Evolutionary conservation across 2,797 vertebrate genomes (phyloP).

Genomic region (Spondyliosoma cantharus): DNA sequence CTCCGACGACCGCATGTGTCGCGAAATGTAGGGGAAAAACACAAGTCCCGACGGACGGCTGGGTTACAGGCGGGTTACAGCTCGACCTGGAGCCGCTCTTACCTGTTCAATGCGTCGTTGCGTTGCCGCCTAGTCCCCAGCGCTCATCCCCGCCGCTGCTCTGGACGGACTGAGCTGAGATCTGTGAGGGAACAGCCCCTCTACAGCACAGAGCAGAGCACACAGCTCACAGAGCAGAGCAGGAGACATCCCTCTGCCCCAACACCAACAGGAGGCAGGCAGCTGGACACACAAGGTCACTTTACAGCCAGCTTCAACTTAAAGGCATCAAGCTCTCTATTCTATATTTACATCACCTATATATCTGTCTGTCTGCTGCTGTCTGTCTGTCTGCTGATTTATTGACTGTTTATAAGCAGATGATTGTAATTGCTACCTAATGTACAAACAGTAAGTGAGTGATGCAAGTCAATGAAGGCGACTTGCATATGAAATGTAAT

Average conservation of each 20-base stretch:
- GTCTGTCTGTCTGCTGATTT: too few relatives aligned
- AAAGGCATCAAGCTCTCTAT: neutral
- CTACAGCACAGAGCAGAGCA: slow-evolving; percentile 34
- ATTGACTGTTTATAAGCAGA: too few relatives aligned
- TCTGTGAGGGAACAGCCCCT: slow-evolving; percentile 74
- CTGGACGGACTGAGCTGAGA: slow-evolving; percentile 70
- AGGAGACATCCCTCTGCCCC: slow-evolving; percentile 64
- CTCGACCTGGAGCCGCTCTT: slow-evolving; percentile 50
- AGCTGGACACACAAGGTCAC: slow-evolving; percentile 69
- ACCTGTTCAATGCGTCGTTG: slow-evolving; percentile 75
- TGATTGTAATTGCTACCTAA: neutral
- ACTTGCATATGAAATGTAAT: neutral
- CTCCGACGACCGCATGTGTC: slow-evolving; percentile 26
- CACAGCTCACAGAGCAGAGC: neutral
- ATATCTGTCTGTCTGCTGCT: too few relatives aligned
- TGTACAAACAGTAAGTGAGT: neutral
- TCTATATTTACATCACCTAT: neutral
- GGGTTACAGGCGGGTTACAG: neutral
- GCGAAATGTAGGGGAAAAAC: slow-evolving; percentile 1
- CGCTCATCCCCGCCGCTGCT: slow-evolving; percentile 74
- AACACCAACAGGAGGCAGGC: slow-evolving; percentile 45
- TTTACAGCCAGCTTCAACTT: slow-evolving; percentile 14
- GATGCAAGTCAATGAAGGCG: neutral
- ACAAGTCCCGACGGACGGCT: neutral
- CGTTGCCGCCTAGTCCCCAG: slow-evolving; percentile 61